Evolutionary conservation across 1,140 invertebrate species (phyloP).

Genomic region (Trypoxylus dichotomus): DNA sequence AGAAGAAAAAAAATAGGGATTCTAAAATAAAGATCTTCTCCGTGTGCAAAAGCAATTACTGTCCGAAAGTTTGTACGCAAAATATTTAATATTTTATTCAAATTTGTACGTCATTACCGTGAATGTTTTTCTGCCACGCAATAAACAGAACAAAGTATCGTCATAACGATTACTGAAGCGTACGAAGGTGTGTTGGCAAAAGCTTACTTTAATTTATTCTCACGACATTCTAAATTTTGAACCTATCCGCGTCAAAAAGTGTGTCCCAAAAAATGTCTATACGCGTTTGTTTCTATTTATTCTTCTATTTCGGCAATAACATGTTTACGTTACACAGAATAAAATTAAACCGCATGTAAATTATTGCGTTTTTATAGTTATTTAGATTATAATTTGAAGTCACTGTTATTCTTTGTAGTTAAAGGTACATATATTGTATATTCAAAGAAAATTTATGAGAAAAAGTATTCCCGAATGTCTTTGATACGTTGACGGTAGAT

Average conservation of each 20-base stretch:
- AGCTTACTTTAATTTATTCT: neutral
- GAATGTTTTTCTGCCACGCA: neutral
- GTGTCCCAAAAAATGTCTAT: neutral
- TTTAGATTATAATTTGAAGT: neutral
- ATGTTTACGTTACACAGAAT: neutral
- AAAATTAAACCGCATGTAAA: neutral
- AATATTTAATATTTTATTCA: slow-evolving; percentile 20
- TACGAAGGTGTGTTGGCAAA: slow-evolving; percentile 3
- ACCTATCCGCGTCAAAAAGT: neutral
- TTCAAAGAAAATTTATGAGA: too few species aligned
- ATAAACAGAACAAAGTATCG: slow-evolving; percentile 4
- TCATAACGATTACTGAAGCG: neutral
- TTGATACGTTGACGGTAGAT: too few species aligned
- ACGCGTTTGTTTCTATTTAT: neutral
- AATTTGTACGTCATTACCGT: neutral
- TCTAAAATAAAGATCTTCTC: slow-evolving; percentile 8
- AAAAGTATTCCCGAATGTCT: too few species aligned
- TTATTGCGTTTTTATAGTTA: neutral
- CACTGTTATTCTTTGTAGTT: too few species aligned
- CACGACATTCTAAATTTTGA: slow-evolving; percentile 11
- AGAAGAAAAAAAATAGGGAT: neutral
- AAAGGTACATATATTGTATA: too few species aligned
- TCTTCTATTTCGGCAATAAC: neutral
- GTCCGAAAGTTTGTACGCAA: neutral
- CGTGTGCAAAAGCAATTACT: slow-evolving; percentile 21